Evolutionary conservation across 2,888 invertebrate genomes (phyloP).

Genomic region (Ophion obscuratus): DNA sequence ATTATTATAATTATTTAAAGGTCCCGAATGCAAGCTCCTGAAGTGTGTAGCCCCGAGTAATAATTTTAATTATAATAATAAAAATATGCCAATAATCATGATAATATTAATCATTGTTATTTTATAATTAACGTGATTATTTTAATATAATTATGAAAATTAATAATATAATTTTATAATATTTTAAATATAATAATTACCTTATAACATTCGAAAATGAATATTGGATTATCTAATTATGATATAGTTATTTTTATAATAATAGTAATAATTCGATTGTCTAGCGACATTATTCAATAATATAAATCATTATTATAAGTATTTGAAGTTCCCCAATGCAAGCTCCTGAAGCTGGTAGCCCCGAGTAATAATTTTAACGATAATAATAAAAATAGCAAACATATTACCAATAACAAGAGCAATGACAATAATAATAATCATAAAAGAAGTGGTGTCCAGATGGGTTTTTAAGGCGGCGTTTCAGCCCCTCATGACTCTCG

Average conservation of each 20-base stretch:
- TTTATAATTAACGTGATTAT: no score
- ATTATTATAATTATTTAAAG: neutral
- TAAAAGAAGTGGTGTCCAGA: conserved; percentile 14
- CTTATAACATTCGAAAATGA: neutral
- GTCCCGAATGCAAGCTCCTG: neutral
- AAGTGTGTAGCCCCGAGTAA: neutral
- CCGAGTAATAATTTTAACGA: neutral
- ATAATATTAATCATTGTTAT: no score
- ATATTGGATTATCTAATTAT: neutral
- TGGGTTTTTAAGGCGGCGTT: conserved; percentile 25
- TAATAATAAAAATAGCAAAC: neutral
- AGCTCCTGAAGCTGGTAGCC: neutral
- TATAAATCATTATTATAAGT: neutral
- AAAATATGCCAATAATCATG: neutral
- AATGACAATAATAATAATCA: neutral
- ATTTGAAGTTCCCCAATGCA: neutral
- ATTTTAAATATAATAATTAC: neutral
- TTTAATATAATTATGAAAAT: no score
- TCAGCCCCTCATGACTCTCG: neutral
- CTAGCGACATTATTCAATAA: neutral
- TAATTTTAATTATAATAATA: neutral
- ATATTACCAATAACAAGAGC: neutral
- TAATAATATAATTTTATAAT: no score
- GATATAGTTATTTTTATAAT: neutral
- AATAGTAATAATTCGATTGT: neutral